Base-by-base conservation (phyloP, 2,113 vertebrate genomes). In the Climacteris rufus region DNA sequence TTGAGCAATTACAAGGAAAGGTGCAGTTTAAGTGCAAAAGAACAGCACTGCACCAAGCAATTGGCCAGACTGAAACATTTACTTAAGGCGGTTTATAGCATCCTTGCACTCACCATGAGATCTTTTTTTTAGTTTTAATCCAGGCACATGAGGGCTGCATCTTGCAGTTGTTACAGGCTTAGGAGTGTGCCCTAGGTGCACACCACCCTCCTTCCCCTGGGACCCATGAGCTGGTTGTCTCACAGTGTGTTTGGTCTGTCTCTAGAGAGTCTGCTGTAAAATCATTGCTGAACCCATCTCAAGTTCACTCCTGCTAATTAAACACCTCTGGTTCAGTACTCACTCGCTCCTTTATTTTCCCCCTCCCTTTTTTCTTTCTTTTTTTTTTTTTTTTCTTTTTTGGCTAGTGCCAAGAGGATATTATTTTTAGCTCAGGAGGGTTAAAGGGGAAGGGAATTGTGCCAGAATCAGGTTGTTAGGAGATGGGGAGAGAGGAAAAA, bases 401-500 rank as follows among this genome's bases (percentile, higher is more conserved):
- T 97, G 93, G 84, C 92, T 97, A 45, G 52, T 87, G 98, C 94
- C 89, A 92, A 89, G 80, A 95, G 70, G 94, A 96, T 96, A 94
- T 97, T 98, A 97, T 98, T 98, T 98, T 98, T 98, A 98, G 97
- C 97, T 96, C 88, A 13, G 8, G 92, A 96, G 96, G 97, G 97
- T 97, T 96, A 98, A 98, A 98, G 96, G 96, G 87, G 93, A 97
- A 97, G 79, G 94, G 95, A 97, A 96, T 84, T 93, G 63, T 96
- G 97, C 97, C 97, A 98, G 96, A 97, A 97, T 93, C 95, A 95
- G 96, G 96, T 97, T 97, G 93, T 97, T 97, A 96, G 90, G 94
- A 97, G 91, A 94, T 95, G 71, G 81, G 83, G 86, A 96, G 65
- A 86, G 89, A 97, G 87, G 86, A 94, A 74, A 88, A 90, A 95